Conservation (phyloP, 2,797 vertebrate species). For the Delichon dasypus region DNA sequence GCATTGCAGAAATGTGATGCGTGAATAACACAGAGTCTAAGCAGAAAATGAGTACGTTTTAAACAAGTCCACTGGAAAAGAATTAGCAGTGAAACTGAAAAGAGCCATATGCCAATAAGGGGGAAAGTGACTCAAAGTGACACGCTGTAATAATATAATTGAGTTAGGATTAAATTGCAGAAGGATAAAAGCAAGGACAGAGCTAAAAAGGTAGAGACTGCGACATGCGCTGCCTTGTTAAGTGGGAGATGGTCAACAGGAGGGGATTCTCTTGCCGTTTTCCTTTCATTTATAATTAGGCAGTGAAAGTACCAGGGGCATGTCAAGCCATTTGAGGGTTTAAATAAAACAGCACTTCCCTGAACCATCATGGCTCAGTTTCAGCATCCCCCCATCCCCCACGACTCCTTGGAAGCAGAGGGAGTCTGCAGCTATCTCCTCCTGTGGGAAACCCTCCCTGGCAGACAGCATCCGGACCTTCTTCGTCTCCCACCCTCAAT, state of each 20-base stretch:
- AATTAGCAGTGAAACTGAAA: conserved; percentile 76
- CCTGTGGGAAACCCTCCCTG: conserved; percentile 58
- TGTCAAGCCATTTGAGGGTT: conserved; percentile 61
- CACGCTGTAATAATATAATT: conserved; percentile 72
- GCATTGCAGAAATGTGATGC: conserved; percentile 66
- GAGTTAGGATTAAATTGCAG: conserved; percentile 72
- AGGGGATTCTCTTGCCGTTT: conserved; percentile 48
- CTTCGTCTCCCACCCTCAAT: conserved; percentile 33
- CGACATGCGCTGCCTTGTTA: conserved; percentile 60
- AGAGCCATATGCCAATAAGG: conserved; percentile 73
- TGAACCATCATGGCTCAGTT: conserved; percentile 33
- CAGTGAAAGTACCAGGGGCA: conserved; percentile 57
- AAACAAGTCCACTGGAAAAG: conserved; percentile 77
- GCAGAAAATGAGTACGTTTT: conserved; percentile 74
- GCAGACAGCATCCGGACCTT: conserved; percentile 46
- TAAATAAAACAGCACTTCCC: conserved; percentile 34
- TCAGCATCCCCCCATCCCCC: background rate
- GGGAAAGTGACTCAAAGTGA: conserved; percentile 70
- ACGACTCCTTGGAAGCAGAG: background rate
- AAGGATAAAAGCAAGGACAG: conserved; percentile 69
- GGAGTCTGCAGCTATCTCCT: conserved; percentile 40
- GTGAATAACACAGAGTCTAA: conserved; percentile 61
- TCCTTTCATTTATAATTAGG: conserved; percentile 69
- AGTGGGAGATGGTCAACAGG: conserved; percentile 65
- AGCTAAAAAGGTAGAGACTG: conserved; percentile 54